These are phyloP conservation scores for Coendou prehensilis DNA, from an alignment of 2,797 vertebrate species.

Conservation along the genomic window DNA sequence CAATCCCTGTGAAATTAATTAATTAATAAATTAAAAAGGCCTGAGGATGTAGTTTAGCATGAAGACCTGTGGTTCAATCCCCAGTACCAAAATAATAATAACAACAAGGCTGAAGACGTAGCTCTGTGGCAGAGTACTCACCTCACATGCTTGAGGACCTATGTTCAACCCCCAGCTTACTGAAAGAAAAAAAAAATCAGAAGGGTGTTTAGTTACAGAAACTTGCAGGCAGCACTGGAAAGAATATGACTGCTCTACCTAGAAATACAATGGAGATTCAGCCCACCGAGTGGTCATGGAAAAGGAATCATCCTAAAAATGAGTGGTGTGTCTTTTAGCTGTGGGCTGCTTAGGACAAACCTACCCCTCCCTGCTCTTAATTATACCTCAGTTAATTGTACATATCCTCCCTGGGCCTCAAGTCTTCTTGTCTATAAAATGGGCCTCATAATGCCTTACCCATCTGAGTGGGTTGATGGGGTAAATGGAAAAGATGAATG, in stretches of 20 bases:
- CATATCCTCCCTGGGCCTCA: slow-evolving; percentile 37
- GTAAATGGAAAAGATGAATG: slow-evolving; percentile 55
- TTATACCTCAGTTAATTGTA: slow-evolving; percentile 59
- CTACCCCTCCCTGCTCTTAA: slow-evolving; percentile 31
- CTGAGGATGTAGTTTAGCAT: neutral
- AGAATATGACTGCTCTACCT: neutral
- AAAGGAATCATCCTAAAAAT: neutral
- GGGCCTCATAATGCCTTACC: slow-evolving; percentile 37
- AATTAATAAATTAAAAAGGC: neutral
- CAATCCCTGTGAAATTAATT: too few relatives aligned
- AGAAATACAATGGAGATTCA: neutral
- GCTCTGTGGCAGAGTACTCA: neutral
- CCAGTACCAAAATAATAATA: too few relatives aligned
- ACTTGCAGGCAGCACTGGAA: neutral
- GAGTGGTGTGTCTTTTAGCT: neutral
- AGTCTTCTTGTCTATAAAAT: slow-evolving; percentile 72
- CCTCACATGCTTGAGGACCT: neutral
- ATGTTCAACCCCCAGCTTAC: neutral
- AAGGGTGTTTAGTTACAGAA: slow-evolving; percentile 10
- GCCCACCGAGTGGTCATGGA: neutral
- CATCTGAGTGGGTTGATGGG: slow-evolving; percentile 14
- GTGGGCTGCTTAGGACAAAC: slow-evolving; percentile 50
- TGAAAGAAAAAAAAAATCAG: neutral
- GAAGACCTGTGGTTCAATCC: neutral
- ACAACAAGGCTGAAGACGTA: too few relatives aligned